A percentile compares a stretch with the other conserved stretches of the same genome.
phyloP scores from a whole-genome alignment of 2,888 invertebrate genomes.

The Meliscaeva auricollis region DNA sequence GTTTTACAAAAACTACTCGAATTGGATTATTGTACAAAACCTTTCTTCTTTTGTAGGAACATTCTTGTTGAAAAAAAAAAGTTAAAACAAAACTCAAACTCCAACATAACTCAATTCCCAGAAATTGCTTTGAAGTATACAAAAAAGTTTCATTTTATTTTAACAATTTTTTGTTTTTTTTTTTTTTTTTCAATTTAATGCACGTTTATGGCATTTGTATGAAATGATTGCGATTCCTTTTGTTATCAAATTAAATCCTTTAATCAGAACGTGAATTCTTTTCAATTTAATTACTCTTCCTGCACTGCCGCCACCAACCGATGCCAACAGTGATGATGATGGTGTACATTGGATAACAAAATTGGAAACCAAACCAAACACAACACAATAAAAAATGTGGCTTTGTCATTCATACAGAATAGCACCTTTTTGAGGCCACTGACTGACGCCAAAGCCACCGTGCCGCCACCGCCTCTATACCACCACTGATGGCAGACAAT shows the following conservation, averaged over 20 bases:
- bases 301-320: too few relatives aligned
- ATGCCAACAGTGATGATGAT: not conserved
- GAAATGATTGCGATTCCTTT: constrained; percentile 36
- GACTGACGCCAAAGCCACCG: constrained; percentile 14
- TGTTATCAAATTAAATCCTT: constrained; percentile 69
- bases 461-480: not conserved
- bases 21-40: too few relatives aligned
- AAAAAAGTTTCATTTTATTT: not conserved
- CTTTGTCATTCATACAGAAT: constrained; percentile 37
- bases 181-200: constrained; percentile 16
- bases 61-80: not conserved
- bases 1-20: too few relatives aligned
- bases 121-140: constrained; percentile 1
- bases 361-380: constrained; percentile 1
- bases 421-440: constrained; percentile 48
- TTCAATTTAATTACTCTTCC: constrained; percentile 64
- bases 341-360: not conserved
- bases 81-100: not conserved
- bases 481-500: not conserved
- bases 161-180: not conserved
- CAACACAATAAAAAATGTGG: constrained; percentile 22
- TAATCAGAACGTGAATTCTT: constrained; percentile 62
- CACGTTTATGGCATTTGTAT: constrained; percentile 7
- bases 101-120: not conserved
- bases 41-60: too few relatives aligned